phyloP scores from a whole-genome alignment of 1,140 invertebrate genomes.

The Drosophila malerkotliana region DNA sequence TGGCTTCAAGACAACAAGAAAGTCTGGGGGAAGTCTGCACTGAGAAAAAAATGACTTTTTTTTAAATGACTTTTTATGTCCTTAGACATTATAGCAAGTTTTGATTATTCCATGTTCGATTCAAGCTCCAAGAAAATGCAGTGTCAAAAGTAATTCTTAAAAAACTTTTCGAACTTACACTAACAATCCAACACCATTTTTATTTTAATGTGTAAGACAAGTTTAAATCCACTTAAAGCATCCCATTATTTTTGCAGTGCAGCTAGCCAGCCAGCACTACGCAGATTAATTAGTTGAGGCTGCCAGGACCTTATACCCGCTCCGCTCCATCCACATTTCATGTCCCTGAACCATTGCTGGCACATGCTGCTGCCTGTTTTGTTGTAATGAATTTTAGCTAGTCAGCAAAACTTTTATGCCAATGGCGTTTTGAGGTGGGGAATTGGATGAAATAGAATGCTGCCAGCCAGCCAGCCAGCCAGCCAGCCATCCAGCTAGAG shows the following conservation, averaged over 20 bases:
- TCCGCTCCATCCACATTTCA: neutral
- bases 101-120: neutral
- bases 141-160: neutral
- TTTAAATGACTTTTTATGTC: neutral
- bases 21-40: constrained; percentile 15
- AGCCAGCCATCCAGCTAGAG: constrained; percentile 6
- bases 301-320: constrained; percentile 48
- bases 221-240: neutral
- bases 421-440: constrained; percentile 61
- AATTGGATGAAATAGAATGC: constrained; percentile 49
- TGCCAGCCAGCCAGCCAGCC: constrained; percentile 2
- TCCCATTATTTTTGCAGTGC: constrained; percentile 9
- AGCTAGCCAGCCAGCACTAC: constrained; percentile 52
- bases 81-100: neutral
- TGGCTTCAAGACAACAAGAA: constrained; percentile 55
- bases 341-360: constrained; percentile 47
- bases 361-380: constrained; percentile 74
- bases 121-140: neutral
- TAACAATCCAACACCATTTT: neutral
- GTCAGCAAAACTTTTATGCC: constrained; percentile 82
- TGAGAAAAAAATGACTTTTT: constrained; percentile 5
- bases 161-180: too few species aligned
- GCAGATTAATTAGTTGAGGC: constrained; percentile 82
- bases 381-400: constrained; percentile 83
- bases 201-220: neutral